Conservation (phyloP, 2,113 vertebrate genomes). For the Synodontis membranacea region DNA sequence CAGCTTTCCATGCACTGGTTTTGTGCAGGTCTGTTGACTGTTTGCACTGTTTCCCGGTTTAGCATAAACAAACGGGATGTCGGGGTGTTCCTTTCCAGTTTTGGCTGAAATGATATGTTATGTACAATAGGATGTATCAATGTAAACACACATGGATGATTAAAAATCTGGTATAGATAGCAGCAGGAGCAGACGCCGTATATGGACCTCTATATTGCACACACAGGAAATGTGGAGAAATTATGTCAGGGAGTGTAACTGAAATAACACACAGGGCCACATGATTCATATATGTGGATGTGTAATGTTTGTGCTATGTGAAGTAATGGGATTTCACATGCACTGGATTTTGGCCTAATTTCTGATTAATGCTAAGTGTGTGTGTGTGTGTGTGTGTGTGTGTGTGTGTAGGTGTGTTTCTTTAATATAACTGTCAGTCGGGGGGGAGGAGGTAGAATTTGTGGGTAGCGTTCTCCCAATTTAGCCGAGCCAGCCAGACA, state of each 20-base stretch:
- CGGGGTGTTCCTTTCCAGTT: not conserved
- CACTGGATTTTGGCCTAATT: conserved; percentile 35
- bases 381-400: conserved; percentile 11
- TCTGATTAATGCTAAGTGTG: conserved; percentile 33
- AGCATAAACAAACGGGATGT: conserved; percentile 9
- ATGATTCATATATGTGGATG: conserved; percentile 21
- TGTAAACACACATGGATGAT: conserved; percentile 27
- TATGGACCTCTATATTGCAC: conserved; percentile 39
- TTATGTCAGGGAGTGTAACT: conserved; percentile 30
- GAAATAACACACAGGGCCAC: conserved; percentile 38
- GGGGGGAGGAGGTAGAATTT: conserved; percentile 3
- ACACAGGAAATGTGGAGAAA: conserved; percentile 26
- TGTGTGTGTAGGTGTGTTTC: not conserved
- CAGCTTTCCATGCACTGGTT: not conserved
- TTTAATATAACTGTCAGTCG: conserved; percentile 30
- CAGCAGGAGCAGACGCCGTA: conserved; percentile 25
- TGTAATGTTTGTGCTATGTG: conserved; percentile 19
- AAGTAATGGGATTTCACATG: conserved; percentile 11
- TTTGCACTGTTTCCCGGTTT: not conserved
- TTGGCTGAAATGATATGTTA: not conserved
- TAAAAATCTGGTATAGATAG: conserved; percentile 33
- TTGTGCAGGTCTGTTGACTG: not conserved
- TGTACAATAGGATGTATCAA: conserved; percentile 10
- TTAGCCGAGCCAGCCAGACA: conserved; percentile 25
- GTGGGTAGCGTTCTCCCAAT: not conserved